Percentiles rank a stretch among this genome's conserved stretches.
Evolutionary conservation across 2,797 vertebrate species (phyloP).

Genomic region (Intellagama lesueurii): DNA sequence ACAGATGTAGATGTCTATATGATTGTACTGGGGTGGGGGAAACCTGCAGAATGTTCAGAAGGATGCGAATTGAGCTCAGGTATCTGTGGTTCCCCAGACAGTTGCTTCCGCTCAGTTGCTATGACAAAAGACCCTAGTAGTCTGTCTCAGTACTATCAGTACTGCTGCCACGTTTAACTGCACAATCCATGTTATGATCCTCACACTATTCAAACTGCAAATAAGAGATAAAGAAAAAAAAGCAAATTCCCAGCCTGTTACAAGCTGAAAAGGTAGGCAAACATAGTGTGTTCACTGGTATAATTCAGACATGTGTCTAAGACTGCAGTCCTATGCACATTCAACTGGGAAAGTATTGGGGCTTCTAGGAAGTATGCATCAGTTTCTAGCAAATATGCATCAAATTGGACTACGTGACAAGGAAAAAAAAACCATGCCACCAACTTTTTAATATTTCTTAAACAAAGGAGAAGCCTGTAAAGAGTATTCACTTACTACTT

Average conservation of each 20-base stretch:
- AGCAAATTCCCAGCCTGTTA: background rate
- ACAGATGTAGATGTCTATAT: no score
- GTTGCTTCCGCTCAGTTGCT: background rate
- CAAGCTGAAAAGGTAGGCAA: background rate
- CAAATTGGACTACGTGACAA: background rate
- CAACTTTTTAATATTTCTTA: conserved; percentile 34
- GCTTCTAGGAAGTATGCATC: background rate
- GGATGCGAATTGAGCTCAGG: no score
- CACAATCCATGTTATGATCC: background rate
- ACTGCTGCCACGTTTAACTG: background rate
- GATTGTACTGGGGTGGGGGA: no score
- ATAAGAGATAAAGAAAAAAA: background rate
- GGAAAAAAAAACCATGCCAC: background rate
- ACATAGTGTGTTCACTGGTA: background rate
- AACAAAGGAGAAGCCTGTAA: conserved; percentile 6
- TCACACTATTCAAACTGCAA: background rate
- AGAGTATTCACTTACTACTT: conserved; percentile 87
- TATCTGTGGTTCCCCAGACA: no score
- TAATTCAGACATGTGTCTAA: background rate
- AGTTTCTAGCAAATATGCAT: background rate
- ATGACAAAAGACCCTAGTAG: background rate
- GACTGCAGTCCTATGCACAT: background rate
- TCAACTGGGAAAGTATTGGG: background rate
- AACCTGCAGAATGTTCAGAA: no score
- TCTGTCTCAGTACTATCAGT: background rate